Evolutionary conservation across 2,113 vertebrate genomes (phyloP).

Genomic region (Thymallus thymallus): DNA sequence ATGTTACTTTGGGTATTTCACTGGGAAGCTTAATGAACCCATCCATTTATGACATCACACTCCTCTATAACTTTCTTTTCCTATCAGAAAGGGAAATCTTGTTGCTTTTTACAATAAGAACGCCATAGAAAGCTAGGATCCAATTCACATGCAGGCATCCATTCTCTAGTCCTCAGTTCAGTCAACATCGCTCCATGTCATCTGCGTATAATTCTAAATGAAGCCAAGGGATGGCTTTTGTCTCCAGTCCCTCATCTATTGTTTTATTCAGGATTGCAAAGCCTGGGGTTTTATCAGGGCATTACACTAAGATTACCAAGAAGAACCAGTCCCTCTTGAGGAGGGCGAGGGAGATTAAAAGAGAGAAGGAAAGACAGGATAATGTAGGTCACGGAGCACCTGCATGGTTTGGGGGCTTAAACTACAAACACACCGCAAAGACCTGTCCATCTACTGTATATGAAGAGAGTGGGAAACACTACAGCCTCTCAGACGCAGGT

Average conservation of each 20-base stretch:
- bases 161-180: slow-evolving; percentile 29
- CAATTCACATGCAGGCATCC: slow-evolving; percentile 35
- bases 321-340: slow-evolving; percentile 49
- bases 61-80: too few relatives aligned
- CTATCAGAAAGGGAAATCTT: too few relatives aligned
- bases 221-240: slow-evolving; percentile 23
- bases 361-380: slow-evolving; percentile 10
- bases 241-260: slow-evolving; percentile 44
- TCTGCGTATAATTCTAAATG: not conserved
- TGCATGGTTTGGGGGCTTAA: slow-evolving; percentile 55
- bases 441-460: not conserved
- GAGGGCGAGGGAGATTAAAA: slow-evolving; percentile 59
- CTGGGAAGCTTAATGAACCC: slow-evolving; percentile 62
- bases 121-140: slow-evolving; percentile 2
- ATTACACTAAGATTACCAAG: slow-evolving; percentile 71
- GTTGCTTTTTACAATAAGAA: too few relatives aligned
- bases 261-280: slow-evolving; percentile 65
- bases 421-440: slow-evolving; percentile 6
- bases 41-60: slow-evolving; percentile 61
- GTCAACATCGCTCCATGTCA: slow-evolving; percentile 23
- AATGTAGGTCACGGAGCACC: slow-evolving; percentile 63
- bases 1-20: slow-evolving; percentile 50
- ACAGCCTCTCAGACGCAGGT: not conserved
- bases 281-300: slow-evolving; percentile 56
- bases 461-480: not conserved